Evolutionary conservation across 1,140 invertebrate species (phyloP).

Genomic region (Drosophila kanapiae): DNA sequence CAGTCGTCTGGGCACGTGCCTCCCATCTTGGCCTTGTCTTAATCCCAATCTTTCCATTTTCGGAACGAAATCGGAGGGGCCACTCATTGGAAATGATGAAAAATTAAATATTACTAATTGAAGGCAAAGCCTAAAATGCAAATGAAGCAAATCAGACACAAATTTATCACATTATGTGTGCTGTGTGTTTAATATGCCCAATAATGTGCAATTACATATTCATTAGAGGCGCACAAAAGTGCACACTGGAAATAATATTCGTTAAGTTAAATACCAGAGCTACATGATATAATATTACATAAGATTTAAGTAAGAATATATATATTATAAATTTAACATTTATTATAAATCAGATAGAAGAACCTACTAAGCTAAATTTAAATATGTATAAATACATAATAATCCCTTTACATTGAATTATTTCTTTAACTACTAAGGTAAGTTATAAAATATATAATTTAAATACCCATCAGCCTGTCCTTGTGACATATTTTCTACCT

Average conservation of each 20-base stretch:
- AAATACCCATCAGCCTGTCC: no score
- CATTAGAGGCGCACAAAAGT: slow-evolving; percentile 1
- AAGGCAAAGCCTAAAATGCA: slow-evolving; percentile 61
- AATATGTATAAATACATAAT: no score
- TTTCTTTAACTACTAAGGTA: no score
- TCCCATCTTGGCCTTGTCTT: slow-evolving; percentile 26
- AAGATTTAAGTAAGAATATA: no score
- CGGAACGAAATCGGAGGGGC: slow-evolving; percentile 7
- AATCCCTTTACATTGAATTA: no score
- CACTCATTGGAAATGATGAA: slow-evolving; percentile 12
- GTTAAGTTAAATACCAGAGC: no score
- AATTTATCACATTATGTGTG: slow-evolving; percentile 47
- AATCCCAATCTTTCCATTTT: slow-evolving; percentile 18
- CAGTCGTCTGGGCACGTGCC: slow-evolving; percentile 34
- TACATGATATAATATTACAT: no score
- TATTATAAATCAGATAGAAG: no score
- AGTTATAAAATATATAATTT: neutral
- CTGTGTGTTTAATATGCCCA: slow-evolving; percentile 51
- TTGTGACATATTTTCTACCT: neutral
- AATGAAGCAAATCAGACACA: slow-evolving; percentile 45
- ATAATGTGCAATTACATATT: slow-evolving; percentile 37
- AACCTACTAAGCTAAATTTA: no score
- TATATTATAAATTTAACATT: no score
- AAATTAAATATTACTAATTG: slow-evolving; percentile 57
- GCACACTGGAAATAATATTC: neutral